Conservation (phyloP, 2,113 vertebrate genomes). For the Rhinogobius similis region DNA sequence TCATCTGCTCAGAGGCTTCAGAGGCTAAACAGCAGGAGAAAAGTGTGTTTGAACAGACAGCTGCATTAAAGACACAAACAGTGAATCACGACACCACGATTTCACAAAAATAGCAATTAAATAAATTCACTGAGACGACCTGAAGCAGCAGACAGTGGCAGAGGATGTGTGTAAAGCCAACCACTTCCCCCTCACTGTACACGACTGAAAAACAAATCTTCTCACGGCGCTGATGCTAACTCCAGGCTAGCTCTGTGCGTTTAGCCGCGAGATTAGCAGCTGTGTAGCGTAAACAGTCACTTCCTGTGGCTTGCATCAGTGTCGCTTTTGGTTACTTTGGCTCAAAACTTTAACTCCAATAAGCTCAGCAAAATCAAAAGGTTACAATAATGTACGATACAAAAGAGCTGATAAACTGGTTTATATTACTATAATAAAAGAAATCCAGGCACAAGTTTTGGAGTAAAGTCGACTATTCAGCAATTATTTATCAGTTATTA, state of each 20-base stretch:
- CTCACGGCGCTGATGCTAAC: background rate
- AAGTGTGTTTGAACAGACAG: too few relatives aligned
- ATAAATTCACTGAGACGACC: too few relatives aligned
- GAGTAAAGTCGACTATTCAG: too few relatives aligned
- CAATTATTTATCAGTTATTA: too few relatives aligned
- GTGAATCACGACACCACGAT: too few relatives aligned
- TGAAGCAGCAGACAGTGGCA: background rate
- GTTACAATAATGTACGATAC: background rate
- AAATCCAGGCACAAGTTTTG: too few relatives aligned
- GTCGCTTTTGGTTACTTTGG: constrained; percentile 32
- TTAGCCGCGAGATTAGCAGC: background rate
- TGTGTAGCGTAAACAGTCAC: background rate
- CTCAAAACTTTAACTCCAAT: background rate
- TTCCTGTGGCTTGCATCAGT: constrained; percentile 24
- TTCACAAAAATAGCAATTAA: too few relatives aligned
- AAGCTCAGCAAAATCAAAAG: background rate
- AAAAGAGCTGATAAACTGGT: background rate
- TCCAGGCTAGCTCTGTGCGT: background rate
- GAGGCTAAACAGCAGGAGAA: too few relatives aligned
- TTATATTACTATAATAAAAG: too few relatives aligned
- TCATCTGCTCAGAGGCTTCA: too few relatives aligned
- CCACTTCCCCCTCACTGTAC: constrained; percentile 46
- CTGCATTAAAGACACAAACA: too few relatives aligned
- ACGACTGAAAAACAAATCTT: too few relatives aligned
- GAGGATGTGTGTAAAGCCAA: constrained; percentile 32